Base-by-base conservation (phyloP, 1,140 invertebrate genomes). In the Listronotus oregonensis region DNA sequence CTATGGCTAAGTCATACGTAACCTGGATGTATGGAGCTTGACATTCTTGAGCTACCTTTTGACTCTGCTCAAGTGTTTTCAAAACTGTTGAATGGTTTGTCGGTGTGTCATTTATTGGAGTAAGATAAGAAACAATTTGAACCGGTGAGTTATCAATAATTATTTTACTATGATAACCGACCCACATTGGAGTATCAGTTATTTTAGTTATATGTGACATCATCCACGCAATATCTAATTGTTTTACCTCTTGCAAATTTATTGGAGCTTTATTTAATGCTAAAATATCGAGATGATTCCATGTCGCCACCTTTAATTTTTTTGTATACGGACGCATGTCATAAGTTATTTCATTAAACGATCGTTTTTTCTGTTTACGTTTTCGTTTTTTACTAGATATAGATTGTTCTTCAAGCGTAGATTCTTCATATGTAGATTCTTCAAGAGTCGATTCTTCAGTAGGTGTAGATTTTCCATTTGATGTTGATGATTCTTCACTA, bases 11-110 rank as follows among this genome's bases (percentile, higher is more conserved):
- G 15, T 57, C 64, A 14, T 56, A 66, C 0, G 74, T 76, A 3
- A 79, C 76, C 67, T 73, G 51, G 21, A 75, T 75, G 66, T 73
- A 75, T 32, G 63, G n/a, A 71, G 77, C 70, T 50, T 65, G 17
- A 44, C 63, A 70, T 65, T 71, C 61, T 69, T 69, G 10, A 71
- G 62, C 73, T 68, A 34, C 63, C 67, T 42, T 68, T 66, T 57
- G 64, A 18, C 15, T 64, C 72, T 68, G 70, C 71, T 10, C 60
- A 70, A 80, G 67, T 9, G 77, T 80, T 72, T 74, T 67, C n/a
- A 50, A 14, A 8, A 81, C 74, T 21, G 78, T 73, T 44, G 67
- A 34, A 18, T 18, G 54, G 61, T 66, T 64, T 40, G 76, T 78
- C n/a, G 75, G 77, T 10, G 72, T 76, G 10, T 14, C 9, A 69